phyloP scores from a whole-genome alignment of 2,113 vertebrate species.

The Podarcis muralis region DNA sequence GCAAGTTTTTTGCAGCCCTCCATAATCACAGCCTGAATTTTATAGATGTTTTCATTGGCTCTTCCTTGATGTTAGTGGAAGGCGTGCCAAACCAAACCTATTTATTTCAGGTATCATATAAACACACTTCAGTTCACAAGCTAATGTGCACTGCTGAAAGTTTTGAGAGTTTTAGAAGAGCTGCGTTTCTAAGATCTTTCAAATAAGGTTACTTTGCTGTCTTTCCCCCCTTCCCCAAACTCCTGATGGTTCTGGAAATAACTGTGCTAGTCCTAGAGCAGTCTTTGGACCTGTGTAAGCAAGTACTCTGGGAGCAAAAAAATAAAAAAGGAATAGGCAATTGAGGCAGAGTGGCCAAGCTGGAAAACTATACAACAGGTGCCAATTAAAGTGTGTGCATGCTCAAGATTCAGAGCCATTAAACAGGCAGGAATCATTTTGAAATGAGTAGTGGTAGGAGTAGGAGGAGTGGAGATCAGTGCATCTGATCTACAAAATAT shows the following conservation, averaged over 20 bases:
- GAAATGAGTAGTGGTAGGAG: background rate
- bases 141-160: background rate
- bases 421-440: background rate
- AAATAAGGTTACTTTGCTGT: background rate
- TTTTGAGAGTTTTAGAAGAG: background rate
- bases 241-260: too few relatives aligned
- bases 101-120: background rate
- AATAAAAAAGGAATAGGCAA: background rate
- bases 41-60: conserved; percentile 7
- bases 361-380: background rate
- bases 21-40: background rate
- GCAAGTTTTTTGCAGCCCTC: background rate
- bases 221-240: background rate
- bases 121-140: background rate
- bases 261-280: background rate
- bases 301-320: background rate
- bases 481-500: background rate
- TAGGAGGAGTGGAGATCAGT: background rate
- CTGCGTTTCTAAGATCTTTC: background rate
- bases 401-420: background rate
- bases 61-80: background rate
- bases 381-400: background rate
- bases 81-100: background rate
- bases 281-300: background rate
- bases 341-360: background rate